These are phyloP conservation scores for Pocillopora verrucosa DNA, from an alignment of 64 coral and sea anemone species.

Conservation along the genomic window DNA sequence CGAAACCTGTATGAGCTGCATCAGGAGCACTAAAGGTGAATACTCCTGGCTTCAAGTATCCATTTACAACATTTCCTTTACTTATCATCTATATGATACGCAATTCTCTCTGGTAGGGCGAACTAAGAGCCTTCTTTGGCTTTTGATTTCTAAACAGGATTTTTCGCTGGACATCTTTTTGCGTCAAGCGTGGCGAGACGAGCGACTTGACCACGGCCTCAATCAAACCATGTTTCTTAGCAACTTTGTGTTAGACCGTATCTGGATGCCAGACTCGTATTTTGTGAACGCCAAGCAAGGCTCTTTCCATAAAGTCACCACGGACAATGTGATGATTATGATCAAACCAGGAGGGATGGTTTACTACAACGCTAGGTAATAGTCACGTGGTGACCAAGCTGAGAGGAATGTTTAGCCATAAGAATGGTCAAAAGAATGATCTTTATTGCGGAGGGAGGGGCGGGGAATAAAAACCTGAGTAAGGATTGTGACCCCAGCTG, in stretches of 20 bases:
- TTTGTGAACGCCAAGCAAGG: constrained; percentile 97
- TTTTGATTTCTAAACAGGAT: constrained; percentile 45
- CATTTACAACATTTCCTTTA: too few species aligned
- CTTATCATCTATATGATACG: too few species aligned
- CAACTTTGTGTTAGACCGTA: constrained; percentile 82
- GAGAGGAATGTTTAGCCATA: too few species aligned
- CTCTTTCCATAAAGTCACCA: constrained; percentile 93
- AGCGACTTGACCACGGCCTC: constrained; percentile 77
- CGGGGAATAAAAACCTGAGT: too few species aligned
- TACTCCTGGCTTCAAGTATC: too few species aligned
- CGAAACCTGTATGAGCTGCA: too few species aligned
- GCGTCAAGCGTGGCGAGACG: constrained; percentile 81
- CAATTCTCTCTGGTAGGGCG: too few species aligned
- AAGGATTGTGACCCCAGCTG: too few species aligned
- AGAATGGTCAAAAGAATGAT: too few species aligned
- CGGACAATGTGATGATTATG: constrained; percentile 92
- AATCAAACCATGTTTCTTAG: constrained; percentile 85
- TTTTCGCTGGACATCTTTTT: constrained; percentile 87
- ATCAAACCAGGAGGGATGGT: constrained; percentile 70
- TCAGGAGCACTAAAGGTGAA: too few species aligned
- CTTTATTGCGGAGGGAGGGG: too few species aligned
- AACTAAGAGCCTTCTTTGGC: neutral
- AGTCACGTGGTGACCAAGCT: too few species aligned
- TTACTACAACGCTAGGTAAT: constrained; percentile 87
- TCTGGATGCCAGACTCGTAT: constrained; percentile 98